Conservation (phyloP, 2,797 vertebrate species). For the Gephyroberyx darwinii region DNA sequence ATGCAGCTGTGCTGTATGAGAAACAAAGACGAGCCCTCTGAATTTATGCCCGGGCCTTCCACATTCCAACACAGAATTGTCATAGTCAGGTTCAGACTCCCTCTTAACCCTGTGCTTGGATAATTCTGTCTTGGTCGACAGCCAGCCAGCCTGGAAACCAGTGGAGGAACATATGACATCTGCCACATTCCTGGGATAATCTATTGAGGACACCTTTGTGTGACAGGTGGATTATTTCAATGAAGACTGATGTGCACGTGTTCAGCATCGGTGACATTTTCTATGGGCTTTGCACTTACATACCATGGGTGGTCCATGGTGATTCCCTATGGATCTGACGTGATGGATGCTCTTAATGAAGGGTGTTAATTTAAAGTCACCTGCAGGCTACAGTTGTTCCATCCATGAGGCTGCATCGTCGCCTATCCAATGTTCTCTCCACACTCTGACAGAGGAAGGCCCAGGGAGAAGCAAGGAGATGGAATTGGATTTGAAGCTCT, state of each 20-base stretch:
- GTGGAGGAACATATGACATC: conserved; percentile 35
- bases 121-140: conserved; percentile 38
- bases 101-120: conserved; percentile 15
- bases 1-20: conserved; percentile 67
- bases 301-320: conserved; percentile 49
- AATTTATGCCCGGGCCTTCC: conserved; percentile 58
- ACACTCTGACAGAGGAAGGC: conserved; percentile 70
- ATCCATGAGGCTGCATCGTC: conserved; percentile 64
- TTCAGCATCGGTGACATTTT: conserved; percentile 51
- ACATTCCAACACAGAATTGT: conserved; percentile 51
- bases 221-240: conserved; percentile 54
- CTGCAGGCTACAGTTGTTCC: conserved; percentile 71
- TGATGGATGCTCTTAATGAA: conserved; percentile 79
- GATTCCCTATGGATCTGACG: conserved; percentile 62
- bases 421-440: conserved; percentile 73
- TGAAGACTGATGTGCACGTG: conserved; percentile 45
- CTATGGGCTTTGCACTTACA: conserved; percentile 42
- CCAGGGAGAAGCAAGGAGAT: conserved; percentile 79
- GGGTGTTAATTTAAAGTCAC: conserved; percentile 80
- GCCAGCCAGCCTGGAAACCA: conserved; percentile 18
- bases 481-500: conserved; percentile 86
- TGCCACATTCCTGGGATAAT: conserved; percentile 40
- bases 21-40: conserved; percentile 46
- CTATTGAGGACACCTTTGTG: conserved; percentile 36
- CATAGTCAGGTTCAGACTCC: conserved; percentile 47